These are phyloP conservation scores for Pseudopipra pipra DNA, from an alignment of 2,113 vertebrate species.

Conservation along the genomic window DNA sequence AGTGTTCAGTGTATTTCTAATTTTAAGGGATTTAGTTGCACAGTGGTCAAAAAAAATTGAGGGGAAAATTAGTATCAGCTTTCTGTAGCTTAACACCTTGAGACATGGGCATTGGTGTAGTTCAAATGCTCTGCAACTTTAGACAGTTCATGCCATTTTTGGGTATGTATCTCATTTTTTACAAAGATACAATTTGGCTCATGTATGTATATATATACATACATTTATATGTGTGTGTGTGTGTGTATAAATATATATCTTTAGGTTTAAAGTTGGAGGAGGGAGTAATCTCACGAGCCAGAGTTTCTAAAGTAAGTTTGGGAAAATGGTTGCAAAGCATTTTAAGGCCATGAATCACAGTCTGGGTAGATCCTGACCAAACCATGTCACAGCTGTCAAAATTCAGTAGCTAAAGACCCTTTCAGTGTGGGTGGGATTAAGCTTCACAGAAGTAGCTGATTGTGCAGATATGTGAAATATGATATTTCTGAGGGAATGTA, in stretches of 20 bases:
- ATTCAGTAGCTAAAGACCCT: constrained; percentile 30
- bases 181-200: not conserved
- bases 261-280: not conserved
- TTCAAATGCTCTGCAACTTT: not conserved
- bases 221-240: not conserved
- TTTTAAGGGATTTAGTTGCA: not conserved
- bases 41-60: not conserved
- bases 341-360: not conserved
- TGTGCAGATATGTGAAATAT: not conserved
- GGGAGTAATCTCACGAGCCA: not conserved
- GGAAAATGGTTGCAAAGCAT: not conserved
- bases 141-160: not conserved
- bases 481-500: not conserved
- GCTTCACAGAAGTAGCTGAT: not conserved
- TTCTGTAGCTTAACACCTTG: not conserved
- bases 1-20: not conserved
- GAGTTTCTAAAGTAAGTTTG: not conserved
- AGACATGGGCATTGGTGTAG: not conserved
- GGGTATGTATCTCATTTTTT: not conserved
- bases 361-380: constrained; percentile 19
- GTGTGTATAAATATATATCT: accelerated
- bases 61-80: not conserved
- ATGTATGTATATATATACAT: not conserved
- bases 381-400: constrained; percentile 40
- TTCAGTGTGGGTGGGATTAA: constrained; percentile 25